Base-by-base conservation (phyloP, 2,888 invertebrate genomes). In the Keiferia lycopersicella region DNA sequence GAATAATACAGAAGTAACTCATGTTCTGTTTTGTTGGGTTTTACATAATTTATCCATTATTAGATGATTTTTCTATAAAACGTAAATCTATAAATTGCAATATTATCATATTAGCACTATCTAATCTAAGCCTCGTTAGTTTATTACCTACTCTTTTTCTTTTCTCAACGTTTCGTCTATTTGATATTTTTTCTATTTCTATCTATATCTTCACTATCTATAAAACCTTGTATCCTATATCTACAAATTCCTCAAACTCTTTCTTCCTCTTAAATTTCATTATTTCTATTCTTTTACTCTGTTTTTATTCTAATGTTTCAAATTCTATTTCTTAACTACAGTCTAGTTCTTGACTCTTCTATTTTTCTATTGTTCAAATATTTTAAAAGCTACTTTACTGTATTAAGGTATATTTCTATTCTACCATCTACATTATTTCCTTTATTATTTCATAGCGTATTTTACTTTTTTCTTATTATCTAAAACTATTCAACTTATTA, bases 81-180 rank as follows among this genome's bases (percentile, higher is more conserved):
- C 34, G 10, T 8, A 34, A 34, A 34, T 1, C 4, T 7, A 8
- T 34, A 10, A 8, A 34, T 34, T 8, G n/a, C n/a, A n/a, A n/a
- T 34, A 34, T 34, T 34, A 34, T 34, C 34, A 34, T 34, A 34
- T 34, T 8, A 34, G 1, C 48, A 57, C 64, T 39, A 57, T 59
- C 16, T 51, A 50, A 62, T 45, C 22, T 34, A 8, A 45, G 45
- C 53, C 58, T 50, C 18, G n/a, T n/a, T n/a, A n/a, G n/a, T n/a
- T n/a, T n/a, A n/a, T n/a, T n/a, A n/a, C n/a, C n/a, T n/a, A 20
- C 11, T 50, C 26, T 14, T 16, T 18, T 18, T 20, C n/a, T 1
- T 11, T 50, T 20, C 10, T 50, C 20, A 7, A 8, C 20, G 11
- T 20, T 20, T 50, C 2, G 20, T 50, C 50, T 20, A 3, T 8